Base-by-base conservation (phyloP, 2,797 vertebrate species). In the Galago senegalensis region DNA sequence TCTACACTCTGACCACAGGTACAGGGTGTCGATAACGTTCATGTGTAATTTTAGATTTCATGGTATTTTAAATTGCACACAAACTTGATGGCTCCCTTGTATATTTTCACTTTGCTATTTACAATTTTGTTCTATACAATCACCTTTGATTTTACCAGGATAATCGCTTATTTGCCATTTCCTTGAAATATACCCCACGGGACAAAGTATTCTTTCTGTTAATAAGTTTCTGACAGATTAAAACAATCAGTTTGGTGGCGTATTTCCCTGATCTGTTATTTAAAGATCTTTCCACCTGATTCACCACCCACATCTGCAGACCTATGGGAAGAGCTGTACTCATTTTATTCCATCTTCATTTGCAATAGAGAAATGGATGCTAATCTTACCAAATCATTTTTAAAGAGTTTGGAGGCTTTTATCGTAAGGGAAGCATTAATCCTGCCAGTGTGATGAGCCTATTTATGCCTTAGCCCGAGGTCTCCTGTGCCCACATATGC, bases 231-330 rank as follows among this genome's bases (percentile, higher is more conserved):
- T 69, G n/a, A 76, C 3, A 75, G 43, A 94, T 89, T 93, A 82
- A 69, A 95, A 79, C 63, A 58, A 60, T 80, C 46, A 34, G 10
- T 89, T 87, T 40, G 18, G 83, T 88, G 77, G 31, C 67, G 76
- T 56, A 73, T 93, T 88, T 93, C 21, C 65, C 31, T 84, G 37
- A 7, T 82, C 73, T 61, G 29, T 76, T 92, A 84, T 72, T 93
- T 49, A 89, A 0, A 49, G 83, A 92, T 96, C 94, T 75, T 96
- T 97, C 93, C n/a, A 84, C 23, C 56, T 95, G 90, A 56, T 95
- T 97, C 96, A 16, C 37, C 63, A 96, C 90, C 18, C 63, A 17
- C 1, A 63, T 65, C 0, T 49, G 6, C 13, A 89, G 40, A 73
- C 56, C 20, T 46, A 58, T 89, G 37, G 94, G 25, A 85, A 91